A percentile compares a stretch with the other conserved stretches of the same genome.
These are phyloP conservation scores for Zelleria hepariella DNA, from an alignment of 2,888 invertebrate species.

Conservation along the genomic window DNA sequence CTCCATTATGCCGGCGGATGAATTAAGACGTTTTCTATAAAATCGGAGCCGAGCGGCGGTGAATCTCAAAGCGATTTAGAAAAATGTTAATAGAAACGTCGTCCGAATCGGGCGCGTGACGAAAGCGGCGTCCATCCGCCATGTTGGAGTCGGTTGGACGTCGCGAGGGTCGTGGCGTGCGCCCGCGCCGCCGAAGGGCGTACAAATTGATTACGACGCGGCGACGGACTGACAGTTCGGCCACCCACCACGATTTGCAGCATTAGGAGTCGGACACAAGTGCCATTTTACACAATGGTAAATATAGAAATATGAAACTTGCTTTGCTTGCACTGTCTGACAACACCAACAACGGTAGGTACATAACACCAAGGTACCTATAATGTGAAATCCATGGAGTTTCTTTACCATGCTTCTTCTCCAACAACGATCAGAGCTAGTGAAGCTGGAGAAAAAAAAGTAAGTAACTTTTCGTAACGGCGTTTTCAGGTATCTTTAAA, in stretches of 20 bases:
- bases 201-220: constrained; percentile 64
- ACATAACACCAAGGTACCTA: too few species aligned
- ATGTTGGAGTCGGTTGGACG: constrained; percentile 15
- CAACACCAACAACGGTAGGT: too few species aligned
- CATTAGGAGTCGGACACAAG: constrained; percentile 32
- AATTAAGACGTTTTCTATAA: background rate
- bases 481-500: too few species aligned
- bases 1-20: background rate
- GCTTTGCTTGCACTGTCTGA: too few species aligned
- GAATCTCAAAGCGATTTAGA: constrained; percentile 16
- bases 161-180: constrained; percentile 26
- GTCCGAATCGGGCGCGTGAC: constrained; percentile 43
- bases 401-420: too few species aligned
- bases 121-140: constrained; percentile 45
- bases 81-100: constrained; percentile 16
- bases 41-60: background rate
- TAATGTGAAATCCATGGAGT: too few species aligned
- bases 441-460: too few species aligned
- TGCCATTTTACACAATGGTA: background rate
- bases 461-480: too few species aligned
- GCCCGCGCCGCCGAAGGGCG: constrained; percentile 45
- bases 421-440: too few species aligned
- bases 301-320: too few species aligned
- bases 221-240: constrained; percentile 47
- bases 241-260: constrained; percentile 51